Conservation (phyloP, 2,113 vertebrate species). For the Caretta caretta region DNA sequence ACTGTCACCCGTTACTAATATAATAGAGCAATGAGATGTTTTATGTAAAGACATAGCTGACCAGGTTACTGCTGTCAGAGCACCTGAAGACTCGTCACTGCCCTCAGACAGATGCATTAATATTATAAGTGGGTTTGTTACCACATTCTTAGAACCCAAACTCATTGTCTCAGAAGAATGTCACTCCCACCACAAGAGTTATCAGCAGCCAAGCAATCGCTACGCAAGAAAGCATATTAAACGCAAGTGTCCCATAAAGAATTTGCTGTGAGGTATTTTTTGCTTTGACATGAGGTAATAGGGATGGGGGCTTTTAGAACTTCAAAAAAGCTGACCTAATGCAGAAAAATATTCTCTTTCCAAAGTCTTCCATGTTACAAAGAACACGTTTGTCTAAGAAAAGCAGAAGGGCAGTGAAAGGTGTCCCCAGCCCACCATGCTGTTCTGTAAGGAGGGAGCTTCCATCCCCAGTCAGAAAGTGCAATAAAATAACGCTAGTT, state of each 20-base stretch:
- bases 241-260: slow-evolving; percentile 42
- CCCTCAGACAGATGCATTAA: not conserved
- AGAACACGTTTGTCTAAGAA: not conserved
- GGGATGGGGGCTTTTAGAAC: slow-evolving; percentile 28
- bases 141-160: not conserved
- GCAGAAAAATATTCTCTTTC: not conserved
- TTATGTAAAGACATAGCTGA: not conserved
- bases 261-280: slow-evolving; percentile 44
- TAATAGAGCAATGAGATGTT: not conserved
- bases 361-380: not conserved
- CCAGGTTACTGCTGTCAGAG: not conserved
- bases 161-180: not conserved
- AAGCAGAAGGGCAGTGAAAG: slow-evolving; percentile 10
- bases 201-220: slow-evolving; percentile 53
- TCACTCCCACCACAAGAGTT: not conserved
- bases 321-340: not conserved
- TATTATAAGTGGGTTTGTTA: not conserved
- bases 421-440: not conserved
- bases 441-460: slow-evolving; percentile 22
- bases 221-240: slow-evolving; percentile 24
- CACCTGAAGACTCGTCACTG: not conserved
- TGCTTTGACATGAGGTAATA: slow-evolving; percentile 50
- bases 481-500: not conserved
- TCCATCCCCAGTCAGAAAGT: not conserved
- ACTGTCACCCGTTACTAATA: not conserved